phyloP scores from a whole-genome alignment of 37 sponge, comb jelly and placozoan genomes.

The Petrosia ficiformis region DNA sequence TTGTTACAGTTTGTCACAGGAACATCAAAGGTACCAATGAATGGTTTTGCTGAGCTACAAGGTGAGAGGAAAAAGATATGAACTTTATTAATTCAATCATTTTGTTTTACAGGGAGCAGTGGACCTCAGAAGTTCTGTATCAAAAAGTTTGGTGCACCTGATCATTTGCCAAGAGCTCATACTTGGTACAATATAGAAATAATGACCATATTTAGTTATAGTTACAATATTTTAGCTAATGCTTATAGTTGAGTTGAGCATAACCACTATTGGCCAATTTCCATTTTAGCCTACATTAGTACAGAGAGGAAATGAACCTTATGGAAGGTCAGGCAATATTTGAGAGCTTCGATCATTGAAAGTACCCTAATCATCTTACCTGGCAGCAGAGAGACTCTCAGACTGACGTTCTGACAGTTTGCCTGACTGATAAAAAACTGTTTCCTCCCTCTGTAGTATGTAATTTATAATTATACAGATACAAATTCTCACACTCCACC shows the following conservation, averaged over 20 bases:
- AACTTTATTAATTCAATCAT: neutral
- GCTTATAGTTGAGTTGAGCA: no score
- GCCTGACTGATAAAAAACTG: neutral
- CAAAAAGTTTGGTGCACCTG: constrained; percentile 70
- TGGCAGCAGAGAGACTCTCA: no score
- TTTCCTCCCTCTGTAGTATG: neutral
- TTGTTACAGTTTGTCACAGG: constrained; percentile 99
- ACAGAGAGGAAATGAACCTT: no score
- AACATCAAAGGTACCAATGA: constrained; percentile 98
- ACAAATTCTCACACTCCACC: no score
- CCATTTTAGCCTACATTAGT: neutral
- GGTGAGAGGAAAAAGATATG: constrained; percentile 37
- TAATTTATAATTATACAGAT: neutral
- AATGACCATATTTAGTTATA: neutral
- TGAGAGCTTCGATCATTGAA: no score
- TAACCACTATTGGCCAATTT: no score
- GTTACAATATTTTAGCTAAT: neutral
- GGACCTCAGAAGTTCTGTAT: constrained; percentile 92
- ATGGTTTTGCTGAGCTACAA: constrained; percentile 96
- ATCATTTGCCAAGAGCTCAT: constrained; percentile 88
- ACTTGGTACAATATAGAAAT: constrained; percentile 79
- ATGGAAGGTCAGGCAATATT: no score
- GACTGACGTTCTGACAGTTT: neutral
- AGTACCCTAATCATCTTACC: no score
- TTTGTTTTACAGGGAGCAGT: constrained; percentile 77